A percentile compares a stretch with the other conserved stretches of the same genome.
Evolutionary conservation across 2,113 vertebrate genomes (phyloP).

Genomic region (Oryzias melastigma): DNA sequence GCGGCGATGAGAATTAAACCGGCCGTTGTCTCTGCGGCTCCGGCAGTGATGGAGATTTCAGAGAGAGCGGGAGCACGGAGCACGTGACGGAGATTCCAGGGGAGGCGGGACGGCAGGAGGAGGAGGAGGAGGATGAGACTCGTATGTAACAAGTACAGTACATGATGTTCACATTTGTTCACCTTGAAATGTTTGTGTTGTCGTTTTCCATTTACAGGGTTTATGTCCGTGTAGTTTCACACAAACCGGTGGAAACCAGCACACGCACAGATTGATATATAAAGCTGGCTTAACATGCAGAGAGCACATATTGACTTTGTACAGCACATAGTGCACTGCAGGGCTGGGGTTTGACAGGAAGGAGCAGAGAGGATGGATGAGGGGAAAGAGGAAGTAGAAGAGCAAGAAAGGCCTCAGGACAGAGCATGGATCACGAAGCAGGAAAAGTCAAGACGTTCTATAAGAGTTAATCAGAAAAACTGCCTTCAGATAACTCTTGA

Average conservation of each 20-base stretch:
- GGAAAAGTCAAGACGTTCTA: conserved; percentile 26
- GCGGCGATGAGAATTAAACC: conserved; percentile 40
- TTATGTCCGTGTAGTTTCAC: neutral
- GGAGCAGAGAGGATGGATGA: conserved; percentile 22
- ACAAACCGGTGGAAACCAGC: neutral
- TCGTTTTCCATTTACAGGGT: neutral
- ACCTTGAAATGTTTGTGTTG: neutral
- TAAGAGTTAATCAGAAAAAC: too few species aligned
- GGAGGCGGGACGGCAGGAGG: conserved; percentile 35
- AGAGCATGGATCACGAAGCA: conserved; percentile 12
- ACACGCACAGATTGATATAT: neutral
- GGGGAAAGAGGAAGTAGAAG: conserved; percentile 11
- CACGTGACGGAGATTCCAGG: conserved; percentile 50
- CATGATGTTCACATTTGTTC: neutral
- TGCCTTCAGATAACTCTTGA: too few species aligned
- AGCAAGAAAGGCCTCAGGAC: conserved; percentile 25
- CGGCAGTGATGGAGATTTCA: conserved; percentile 25
- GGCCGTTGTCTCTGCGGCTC: conserved; percentile 24
- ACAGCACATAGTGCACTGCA: conserved; percentile 9
- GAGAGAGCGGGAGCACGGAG: conserved; percentile 9
- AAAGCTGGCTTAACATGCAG: neutral
- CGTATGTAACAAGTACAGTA: conserved; percentile 8
- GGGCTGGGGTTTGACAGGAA: conserved; percentile 23
- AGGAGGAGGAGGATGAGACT: conserved; percentile 19
- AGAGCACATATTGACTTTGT: neutral